phyloP scores from a whole-genome alignment of 2,113 vertebrate genomes.

The Campylorhamphus procurvoides region DNA sequence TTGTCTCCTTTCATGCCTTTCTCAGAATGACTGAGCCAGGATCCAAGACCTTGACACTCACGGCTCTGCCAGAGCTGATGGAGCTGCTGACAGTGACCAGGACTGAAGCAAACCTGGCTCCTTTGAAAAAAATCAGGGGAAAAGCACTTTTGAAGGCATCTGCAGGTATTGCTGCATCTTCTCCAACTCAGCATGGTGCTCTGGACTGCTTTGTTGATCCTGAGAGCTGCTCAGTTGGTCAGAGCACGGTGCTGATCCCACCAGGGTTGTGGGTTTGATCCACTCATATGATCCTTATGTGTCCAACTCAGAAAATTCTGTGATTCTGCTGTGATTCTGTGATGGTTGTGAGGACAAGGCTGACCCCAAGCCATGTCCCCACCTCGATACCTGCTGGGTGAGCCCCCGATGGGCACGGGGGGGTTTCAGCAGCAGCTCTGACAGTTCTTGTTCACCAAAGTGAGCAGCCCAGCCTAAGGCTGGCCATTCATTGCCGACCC shows the following conservation, averaged over 20 bases:
- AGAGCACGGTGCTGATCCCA: neutral
- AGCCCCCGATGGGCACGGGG: neutral
- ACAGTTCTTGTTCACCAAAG: slow-evolving; percentile 26
- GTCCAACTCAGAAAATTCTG: neutral
- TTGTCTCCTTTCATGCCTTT: neutral
- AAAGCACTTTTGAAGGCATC: neutral
- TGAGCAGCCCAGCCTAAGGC: slow-evolving; percentile 49
- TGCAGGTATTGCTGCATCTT: neutral
- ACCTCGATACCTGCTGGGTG: neutral
- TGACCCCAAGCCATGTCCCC: neutral
- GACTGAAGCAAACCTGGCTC: neutral
- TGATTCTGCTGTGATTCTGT: neutral
- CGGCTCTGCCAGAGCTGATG: neutral
- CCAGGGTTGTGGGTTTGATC: neutral
- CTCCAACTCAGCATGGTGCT: neutral
- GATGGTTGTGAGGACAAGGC: neutral
- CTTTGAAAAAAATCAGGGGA: neutral
- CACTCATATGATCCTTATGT: neutral
- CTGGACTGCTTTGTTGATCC: neutral
- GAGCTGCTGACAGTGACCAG: neutral
- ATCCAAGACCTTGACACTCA: neutral
- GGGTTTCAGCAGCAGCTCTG: neutral
- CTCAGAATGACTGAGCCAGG: neutral
- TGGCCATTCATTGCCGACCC: neutral
- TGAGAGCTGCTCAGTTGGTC: neutral